phyloP scores from a whole-genome alignment of 2,113 vertebrate genomes.

The Cheirogaleus medius region DNA sequence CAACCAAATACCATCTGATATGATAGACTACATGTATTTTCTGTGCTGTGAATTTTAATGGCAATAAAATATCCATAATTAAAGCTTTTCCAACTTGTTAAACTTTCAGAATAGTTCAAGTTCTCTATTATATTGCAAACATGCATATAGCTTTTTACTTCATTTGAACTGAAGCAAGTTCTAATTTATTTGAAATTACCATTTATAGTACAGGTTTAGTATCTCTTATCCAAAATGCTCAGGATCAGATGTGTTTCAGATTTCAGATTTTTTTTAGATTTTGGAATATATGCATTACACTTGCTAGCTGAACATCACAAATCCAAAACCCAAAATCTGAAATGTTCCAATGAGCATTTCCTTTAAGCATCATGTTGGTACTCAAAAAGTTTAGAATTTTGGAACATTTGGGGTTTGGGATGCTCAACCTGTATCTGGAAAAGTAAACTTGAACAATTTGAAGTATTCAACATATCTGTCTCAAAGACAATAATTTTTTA shows the following conservation, averaged over 20 bases:
- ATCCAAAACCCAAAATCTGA: background rate
- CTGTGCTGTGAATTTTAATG: background rate
- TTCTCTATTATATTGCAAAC: background rate
- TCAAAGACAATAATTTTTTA: background rate
- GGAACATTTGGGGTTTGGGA: background rate
- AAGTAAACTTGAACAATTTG: background rate
- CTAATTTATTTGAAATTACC: background rate
- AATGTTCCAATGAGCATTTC: background rate
- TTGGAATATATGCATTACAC: background rate
- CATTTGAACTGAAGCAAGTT: background rate
- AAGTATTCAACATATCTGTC: background rate
- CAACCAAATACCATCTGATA: background rate
- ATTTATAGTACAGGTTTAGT: background rate
- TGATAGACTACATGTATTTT: background rate
- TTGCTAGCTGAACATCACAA: background rate
- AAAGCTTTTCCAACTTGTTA: background rate
- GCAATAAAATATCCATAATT: constrained; percentile 27
- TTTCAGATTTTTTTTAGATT: background rate
- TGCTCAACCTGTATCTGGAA: background rate
- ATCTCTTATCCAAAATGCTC: background rate
- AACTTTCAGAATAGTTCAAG: background rate
- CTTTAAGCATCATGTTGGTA: background rate
- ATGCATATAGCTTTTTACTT: background rate
- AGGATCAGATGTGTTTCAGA: background rate
- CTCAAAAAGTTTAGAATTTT: background rate